Evolutionary conservation across 2,113 vertebrate genomes (phyloP), one percentile per base, ranked within the genome.

Genomic region (Burhinus oedicnemus): DNA sequence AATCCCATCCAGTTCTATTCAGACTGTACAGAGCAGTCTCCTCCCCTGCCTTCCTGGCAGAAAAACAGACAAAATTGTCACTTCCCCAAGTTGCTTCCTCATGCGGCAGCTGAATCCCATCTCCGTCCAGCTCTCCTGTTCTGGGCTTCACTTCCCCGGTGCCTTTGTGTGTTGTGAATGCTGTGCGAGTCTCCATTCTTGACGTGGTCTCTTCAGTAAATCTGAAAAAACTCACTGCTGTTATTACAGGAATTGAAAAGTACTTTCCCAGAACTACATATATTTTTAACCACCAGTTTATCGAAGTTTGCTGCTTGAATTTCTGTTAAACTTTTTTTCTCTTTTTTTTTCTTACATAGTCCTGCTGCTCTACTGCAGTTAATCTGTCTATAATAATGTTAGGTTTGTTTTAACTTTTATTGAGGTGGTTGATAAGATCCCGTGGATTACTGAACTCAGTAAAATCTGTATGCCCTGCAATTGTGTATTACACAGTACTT

Each of bases 1-100:
- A 80, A 60, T 95, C 71, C 92, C 89, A 75, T 80, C 44, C 27
- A 81, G 72, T 9, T 97, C 75, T 93, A 87, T 65, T 87, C 96
- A 83, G 92, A 40, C 74, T 79, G 91, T 32, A 71, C 83, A 60
- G 72, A 81, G 36, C 29, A 57, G 85, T 62, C 83, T 91, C 88
- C 94, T 92, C 60, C 91, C 34, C 51, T 82, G 78, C 49, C 51
- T 23, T 30, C 25, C 93, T 74, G 93, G 36, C 92, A 89, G 60
- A 25, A 34, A 64, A 69, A 29, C 60, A 64, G 52, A 45, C 61
- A 30, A 40, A 49, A 19, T 38, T 38, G 62, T 88, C 68, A 74
- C 83, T 83, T 91, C 86, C 88, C 49, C 42, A 69, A 65, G 91
- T 13, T 71, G 47, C 92, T 93, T 89, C 90, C 91, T 74, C 57